phyloP scores from a whole-genome alignment of 2,113 vertebrate genomes.

The Ceyx cyanopectus region DNA sequence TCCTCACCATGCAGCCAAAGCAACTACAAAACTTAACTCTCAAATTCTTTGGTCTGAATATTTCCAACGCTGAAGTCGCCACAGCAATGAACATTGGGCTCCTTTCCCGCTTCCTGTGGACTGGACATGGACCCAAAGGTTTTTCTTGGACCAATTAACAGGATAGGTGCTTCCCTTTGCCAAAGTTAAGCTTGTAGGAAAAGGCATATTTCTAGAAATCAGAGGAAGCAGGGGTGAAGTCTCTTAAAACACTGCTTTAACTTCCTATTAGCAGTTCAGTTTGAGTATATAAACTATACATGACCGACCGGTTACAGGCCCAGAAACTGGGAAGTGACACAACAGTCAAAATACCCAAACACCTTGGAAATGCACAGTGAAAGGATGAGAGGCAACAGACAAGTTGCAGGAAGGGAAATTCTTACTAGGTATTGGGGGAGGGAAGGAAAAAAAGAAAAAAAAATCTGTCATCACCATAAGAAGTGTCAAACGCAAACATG shows the following conservation, averaged over 20 bases:
- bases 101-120: conserved; percentile 23
- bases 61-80: not conserved
- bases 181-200: not conserved
- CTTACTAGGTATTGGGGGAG: rapidly evolving
- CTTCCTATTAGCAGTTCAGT: not conserved
- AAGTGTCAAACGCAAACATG: not conserved
- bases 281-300: not conserved
- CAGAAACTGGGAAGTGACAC: not conserved
- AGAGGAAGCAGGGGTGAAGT: conserved; percentile 20
- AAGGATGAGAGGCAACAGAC: not conserved
- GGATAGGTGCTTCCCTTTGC: not conserved
- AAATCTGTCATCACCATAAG: not conserved
- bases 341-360: not conserved
- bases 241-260: not conserved
- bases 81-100: not conserved
- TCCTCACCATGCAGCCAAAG: not conserved
- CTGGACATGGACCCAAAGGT: not conserved
- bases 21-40: not conserved
- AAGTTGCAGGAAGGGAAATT: not conserved
- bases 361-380: not conserved
- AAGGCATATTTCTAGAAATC: not conserved
- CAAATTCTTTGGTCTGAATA: conserved; percentile 34
- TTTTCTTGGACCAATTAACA: conserved; percentile 38
- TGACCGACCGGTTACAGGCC: not conserved
- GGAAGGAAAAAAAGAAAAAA: rapidly evolving